Percentiles rank a stretch among this genome's conserved stretches.
phyloP scores from a whole-genome alignment of 2,113 vertebrate genomes.

The Lota lota region DNA sequence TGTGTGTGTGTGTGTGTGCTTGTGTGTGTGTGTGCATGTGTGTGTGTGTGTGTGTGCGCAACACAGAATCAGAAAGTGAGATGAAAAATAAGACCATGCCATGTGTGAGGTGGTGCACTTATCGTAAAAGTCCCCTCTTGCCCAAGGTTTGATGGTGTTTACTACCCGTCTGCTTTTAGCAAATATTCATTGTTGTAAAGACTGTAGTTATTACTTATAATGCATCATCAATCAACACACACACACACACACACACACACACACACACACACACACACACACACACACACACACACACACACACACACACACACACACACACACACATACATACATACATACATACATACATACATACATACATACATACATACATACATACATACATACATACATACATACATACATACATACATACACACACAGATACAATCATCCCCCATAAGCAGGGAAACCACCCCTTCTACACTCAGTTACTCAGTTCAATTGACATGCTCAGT shows the following conservation, averaged over 20 bases:
- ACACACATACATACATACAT: slow-evolving; percentile 7
- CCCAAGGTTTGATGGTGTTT: slow-evolving; percentile 41
- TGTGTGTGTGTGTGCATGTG: slow-evolving; percentile 3
- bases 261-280: slow-evolving; percentile 9
- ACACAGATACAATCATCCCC: not conserved
- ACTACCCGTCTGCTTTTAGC: slow-evolving; percentile 53
- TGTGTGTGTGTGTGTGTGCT: not conserved
- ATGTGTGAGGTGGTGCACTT: slow-evolving; percentile 42
- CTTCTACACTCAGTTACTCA: slow-evolving; percentile 6
- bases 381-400: not conserved
- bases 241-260: slow-evolving; percentile 9
- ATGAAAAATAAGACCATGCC: not conserved
- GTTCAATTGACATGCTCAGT: slow-evolving; percentile 41
- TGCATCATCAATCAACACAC: slow-evolving; percentile 24
- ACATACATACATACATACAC: slow-evolving; percentile 1
- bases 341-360: not conserved
- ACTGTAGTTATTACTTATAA: slow-evolving; percentile 46
- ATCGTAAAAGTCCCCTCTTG: slow-evolving; percentile 43
- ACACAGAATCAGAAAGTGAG: not conserved
- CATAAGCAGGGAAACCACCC: slow-evolving; percentile 14
- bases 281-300: slow-evolving; percentile 1
- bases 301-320: slow-evolving; percentile 9
- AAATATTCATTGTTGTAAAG: slow-evolving; percentile 42
- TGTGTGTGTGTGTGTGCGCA: not conserved
- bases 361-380: not conserved